A percentile compares a stretch with the other conserved stretches of the same genome.
Conservation (phyloP, 2,797 vertebrate genomes). For the Carduelis carduelis region DNA sequence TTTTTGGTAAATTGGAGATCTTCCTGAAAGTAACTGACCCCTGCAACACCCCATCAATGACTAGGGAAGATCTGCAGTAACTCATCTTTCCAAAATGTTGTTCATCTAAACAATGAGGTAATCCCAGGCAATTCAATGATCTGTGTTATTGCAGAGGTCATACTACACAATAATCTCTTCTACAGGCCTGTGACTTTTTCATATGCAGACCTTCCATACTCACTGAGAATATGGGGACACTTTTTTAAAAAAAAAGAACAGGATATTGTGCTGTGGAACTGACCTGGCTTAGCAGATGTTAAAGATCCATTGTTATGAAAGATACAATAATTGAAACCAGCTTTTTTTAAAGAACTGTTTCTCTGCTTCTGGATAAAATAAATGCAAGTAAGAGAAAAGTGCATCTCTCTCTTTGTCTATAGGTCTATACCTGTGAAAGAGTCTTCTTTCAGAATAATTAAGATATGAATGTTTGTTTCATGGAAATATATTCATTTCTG, state of each 20-base stretch:
- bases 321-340: background rate
- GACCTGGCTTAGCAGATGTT: background rate
- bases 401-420: background rate
- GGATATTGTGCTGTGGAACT: background rate
- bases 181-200: background rate
- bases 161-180: background rate
- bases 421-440: background rate
- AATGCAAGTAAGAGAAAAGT: background rate
- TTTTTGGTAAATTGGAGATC: background rate
- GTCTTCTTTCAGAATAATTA: background rate
- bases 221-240: rapidly evolving
- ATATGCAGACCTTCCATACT: background rate
- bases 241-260: background rate
- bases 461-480: background rate
- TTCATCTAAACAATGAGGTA: background rate
- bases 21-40: background rate
- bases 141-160: background rate
- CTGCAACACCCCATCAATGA: background rate
- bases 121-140: background rate
- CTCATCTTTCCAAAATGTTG: background rate
- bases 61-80: background rate
- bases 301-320: background rate
- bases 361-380: background rate
- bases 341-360: background rate
- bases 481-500: background rate